These are phyloP conservation scores for Corydoras maculifer DNA, from an alignment of 2,113 vertebrate species.

Conservation along the genomic window DNA sequence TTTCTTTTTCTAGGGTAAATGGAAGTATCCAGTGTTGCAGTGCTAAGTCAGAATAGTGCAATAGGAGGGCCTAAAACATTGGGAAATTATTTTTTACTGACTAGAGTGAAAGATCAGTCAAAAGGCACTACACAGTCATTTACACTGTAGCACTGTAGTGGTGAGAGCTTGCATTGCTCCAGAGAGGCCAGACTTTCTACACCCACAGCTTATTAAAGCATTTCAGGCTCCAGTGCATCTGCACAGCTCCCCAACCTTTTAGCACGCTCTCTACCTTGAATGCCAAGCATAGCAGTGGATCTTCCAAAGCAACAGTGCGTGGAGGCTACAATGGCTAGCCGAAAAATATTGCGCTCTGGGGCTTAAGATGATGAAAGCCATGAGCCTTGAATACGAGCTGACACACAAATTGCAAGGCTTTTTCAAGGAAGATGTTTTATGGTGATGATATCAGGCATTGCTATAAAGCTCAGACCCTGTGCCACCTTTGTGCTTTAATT, in stretches of 20 bases:
- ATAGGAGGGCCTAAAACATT: background rate
- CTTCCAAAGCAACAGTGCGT: conserved; percentile 56
- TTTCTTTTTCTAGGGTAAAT: background rate
- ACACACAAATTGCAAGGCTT: conserved; percentile 29
- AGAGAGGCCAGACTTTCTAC: conserved; percentile 34
- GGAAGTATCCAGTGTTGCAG: background rate
- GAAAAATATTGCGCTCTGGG: conserved; percentile 37
- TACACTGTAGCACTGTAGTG: conserved; percentile 24
- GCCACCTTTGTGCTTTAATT: conserved; percentile 32
- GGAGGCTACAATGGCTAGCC: conserved; percentile 46
- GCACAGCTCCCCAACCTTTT: conserved; percentile 51
- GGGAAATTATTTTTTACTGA: too few relatives aligned
- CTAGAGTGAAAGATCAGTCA: conserved; percentile 13
- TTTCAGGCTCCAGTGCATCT: conserved; percentile 62
- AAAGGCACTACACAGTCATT: conserved; percentile 16
- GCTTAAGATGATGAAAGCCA: conserved; percentile 30
- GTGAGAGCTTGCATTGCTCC: conserved; percentile 33
- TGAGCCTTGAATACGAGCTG: conserved; percentile 19
- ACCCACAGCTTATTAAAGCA: conserved; percentile 61
- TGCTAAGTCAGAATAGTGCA: background rate
- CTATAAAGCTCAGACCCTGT: conserved; percentile 23
- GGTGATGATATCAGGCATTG: conserved; percentile 25
- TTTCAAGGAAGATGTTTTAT: conserved; percentile 23
- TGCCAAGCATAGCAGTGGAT: conserved; percentile 65
- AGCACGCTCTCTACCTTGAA: conserved; percentile 54